Evolutionary conservation across 2,797 vertebrate species (phyloP), one percentile per base, ranked within the genome.

Genomic region (Thamnophis elegans): DNA sequence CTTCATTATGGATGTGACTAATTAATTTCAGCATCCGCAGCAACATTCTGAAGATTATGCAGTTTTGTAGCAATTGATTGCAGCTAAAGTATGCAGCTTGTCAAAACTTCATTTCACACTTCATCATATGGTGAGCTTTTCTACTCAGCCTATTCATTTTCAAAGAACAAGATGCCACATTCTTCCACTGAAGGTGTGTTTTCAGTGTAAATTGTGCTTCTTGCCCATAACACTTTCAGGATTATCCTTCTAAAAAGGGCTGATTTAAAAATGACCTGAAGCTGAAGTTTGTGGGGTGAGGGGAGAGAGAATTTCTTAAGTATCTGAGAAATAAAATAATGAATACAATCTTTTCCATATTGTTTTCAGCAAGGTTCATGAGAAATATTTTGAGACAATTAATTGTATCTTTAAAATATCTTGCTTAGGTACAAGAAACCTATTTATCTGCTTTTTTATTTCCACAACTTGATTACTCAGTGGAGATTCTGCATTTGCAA

Each of bases 21-120:
- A 51, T 28, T 92, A 94, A 92, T 94, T 94, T 94, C 53, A 95
- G 5, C 36, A 13, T 85, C 28, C 56, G 51, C 16, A 90, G 28
- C 1, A 92, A 11, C 9, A 65, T 92, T 91, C 16, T 88, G 59
- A 92, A 87, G 28, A 93, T 55, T 94, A 62, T 78, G 60, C 55
- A 92, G 68, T 92, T 85, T 4, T 93, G 20, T 0, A 93, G 7
- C 53, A 65, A 85, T 65, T 94, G 89, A 93, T 54, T 90, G 10
- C 25, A 94, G 56, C 58, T 47, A 85, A 94, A 92, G 0, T 92
- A 90, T 89, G 51, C 5, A 89, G 73, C 14, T 18, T 93, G 26
- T 73, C 60, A 91, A 92, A 92, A 90, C 68, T 93, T 94, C 25
- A 86, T 96, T 92, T 95, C 88, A 94, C 25, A 89, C 53, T 91